Conservation (phyloP, 1,140 invertebrate species). For the Triops longicaudatus region DNA sequence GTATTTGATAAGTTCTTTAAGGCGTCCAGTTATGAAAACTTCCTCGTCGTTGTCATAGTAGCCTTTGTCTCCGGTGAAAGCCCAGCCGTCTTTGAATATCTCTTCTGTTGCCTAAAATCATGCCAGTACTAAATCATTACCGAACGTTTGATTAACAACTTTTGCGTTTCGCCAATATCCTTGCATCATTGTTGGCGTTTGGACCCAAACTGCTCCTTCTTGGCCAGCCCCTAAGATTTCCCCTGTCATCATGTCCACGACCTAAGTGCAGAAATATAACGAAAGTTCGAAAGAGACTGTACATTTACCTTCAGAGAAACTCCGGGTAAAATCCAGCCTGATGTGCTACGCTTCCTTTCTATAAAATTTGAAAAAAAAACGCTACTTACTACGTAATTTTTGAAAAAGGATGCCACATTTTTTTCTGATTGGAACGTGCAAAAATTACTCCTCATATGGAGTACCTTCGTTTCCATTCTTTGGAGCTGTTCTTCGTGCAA, state of each 20-base stretch:
- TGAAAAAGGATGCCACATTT: too few relatives aligned
- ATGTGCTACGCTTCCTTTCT: neutral
- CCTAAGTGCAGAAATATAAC: neutral
- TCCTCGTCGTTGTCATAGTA: slow-evolving; percentile 32
- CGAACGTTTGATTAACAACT: neutral
- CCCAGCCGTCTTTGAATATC: slow-evolving; percentile 42
- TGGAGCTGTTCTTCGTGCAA: neutral
- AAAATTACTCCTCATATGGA: too few relatives aligned
- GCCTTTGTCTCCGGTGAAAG: slow-evolving; percentile 44
- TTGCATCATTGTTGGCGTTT: neutral
- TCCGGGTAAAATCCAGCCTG: neutral
- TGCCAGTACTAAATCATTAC: neutral
- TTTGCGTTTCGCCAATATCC: neutral
- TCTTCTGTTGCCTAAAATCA: slow-evolving; percentile 39
- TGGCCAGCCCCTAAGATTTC: neutral
- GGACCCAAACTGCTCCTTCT: neutral
- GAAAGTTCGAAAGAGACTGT: neutral
- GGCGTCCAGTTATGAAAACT: slow-evolving; percentile 31
- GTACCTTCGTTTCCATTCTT: neutral
- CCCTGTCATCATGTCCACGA: neutral
- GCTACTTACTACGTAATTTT: neutral
- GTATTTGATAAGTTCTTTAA: slow-evolving; percentile 32
- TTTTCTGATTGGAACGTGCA: too few relatives aligned
- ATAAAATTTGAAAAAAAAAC: neutral
- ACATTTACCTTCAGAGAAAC: neutral